Percentiles rank a stretch among this genome's conserved stretches.
phyloP scores from a whole-genome alignment of 2,113 vertebrate genomes.

The Psittacara wagleri region DNA sequence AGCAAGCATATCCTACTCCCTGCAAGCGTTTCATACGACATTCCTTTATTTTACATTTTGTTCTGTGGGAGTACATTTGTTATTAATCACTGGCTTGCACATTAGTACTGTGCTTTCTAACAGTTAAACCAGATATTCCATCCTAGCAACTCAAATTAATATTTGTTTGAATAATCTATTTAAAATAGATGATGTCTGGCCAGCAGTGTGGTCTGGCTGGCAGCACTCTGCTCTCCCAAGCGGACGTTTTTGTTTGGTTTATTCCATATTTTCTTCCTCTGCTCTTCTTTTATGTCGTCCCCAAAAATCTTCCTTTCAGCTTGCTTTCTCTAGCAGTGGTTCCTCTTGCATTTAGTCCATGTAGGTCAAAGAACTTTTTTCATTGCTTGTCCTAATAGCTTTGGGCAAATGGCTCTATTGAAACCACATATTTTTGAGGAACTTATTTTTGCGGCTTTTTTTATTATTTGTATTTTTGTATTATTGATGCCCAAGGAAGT shows the following conservation, averaged over 20 bases:
- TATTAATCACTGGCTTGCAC: conserved; percentile 60
- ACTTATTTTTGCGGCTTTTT: not conserved
- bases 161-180: conserved; percentile 73
- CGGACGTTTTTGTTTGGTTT: conserved; percentile 42
- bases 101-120: conserved; percentile 55
- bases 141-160: conserved; percentile 73
- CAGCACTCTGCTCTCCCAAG: conserved; percentile 36
- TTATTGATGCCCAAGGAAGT: not conserved
- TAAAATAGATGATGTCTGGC: conserved; percentile 62
- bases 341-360: not conserved
- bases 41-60: conserved; percentile 55
- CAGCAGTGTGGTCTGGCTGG: conserved; percentile 70
- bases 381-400: not conserved
- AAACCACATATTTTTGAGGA: not conserved
- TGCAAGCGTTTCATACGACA: not conserved
- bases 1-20: conserved; percentile 37
- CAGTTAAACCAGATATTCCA: conserved; percentile 69
- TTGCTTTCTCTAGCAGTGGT: not conserved
- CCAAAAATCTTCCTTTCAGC: conserved; percentile 1
- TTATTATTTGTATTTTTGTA: not conserved
- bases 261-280: conserved; percentile 50
- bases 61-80: conserved; percentile 64
- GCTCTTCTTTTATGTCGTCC: not conserved
- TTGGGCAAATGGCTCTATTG: not conserved
- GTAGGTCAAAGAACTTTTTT: not conserved